Percentiles rank a stretch among this genome's conserved stretches.
These are phyloP conservation scores for Maylandia zebra DNA, from an alignment of 2,113 vertebrate species.

Conservation along the genomic window DNA sequence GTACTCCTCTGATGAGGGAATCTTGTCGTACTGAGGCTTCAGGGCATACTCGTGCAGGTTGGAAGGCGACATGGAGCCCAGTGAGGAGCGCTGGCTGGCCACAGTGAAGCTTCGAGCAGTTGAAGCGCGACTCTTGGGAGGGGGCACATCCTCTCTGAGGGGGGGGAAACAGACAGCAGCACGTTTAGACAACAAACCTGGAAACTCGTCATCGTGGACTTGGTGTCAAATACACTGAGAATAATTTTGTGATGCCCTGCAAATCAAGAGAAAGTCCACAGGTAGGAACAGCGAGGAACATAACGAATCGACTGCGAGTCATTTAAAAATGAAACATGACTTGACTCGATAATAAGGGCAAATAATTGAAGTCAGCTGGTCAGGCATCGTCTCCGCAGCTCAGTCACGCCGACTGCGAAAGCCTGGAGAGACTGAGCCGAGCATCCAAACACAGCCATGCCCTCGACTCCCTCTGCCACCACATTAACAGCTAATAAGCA, in stretches of 20 bases:
- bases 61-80: constrained; percentile 97
- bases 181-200: not conserved
- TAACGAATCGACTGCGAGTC: not conserved
- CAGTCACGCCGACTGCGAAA: constrained; percentile 4
- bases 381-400: not conserved
- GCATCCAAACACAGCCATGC: constrained; percentile 11
- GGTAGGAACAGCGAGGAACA: not conserved
- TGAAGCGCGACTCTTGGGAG: constrained; percentile 91
- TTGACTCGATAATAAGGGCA: constrained; percentile 13
- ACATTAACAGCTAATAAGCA: constrained; percentile 66
- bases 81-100: constrained; percentile 92
- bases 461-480: constrained; percentile 45
- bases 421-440: constrained; percentile 6
- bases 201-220: not conserved
- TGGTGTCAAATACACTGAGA: not conserved
- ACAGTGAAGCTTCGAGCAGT: constrained; percentile 90
- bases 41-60: constrained; percentile 88
- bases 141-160: constrained; percentile 90
- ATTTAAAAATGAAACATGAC: constrained; percentile 11
- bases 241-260: not conserved
- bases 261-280: not conserved
- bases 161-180: not conserved
- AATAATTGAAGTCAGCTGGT: constrained; percentile 29
- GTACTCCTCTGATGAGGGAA: constrained; percentile 84
- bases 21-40: constrained; percentile 89